Base-by-base conservation (phyloP, 2,113 vertebrate genomes). In the Corythaixoides concolor region DNA sequence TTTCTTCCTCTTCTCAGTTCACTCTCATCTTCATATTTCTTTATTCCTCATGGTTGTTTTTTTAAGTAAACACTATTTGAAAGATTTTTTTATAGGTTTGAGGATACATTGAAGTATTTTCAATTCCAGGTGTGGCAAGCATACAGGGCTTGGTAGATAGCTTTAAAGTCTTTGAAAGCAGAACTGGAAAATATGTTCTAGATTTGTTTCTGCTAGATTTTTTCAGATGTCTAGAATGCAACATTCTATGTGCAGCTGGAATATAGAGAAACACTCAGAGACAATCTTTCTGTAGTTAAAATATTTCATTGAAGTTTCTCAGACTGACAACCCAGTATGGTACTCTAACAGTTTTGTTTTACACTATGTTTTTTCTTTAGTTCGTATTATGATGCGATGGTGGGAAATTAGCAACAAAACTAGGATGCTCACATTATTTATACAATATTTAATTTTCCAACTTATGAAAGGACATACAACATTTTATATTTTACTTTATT, bases 141-240 rank as follows among this genome's bases (percentile, higher is more conserved):
- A 4, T 52, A 66, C 2, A 39, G 12, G 33, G 5, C 15, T 95
- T 97, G 47, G 45, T 89, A 91, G 63, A 62, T 88, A 89, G 73
- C 64, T 72, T 24, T 75, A 74, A 95, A 93, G 27, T 82, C 90
- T 97, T 95, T 95, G 68, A 91, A 95, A 92, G 50, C 52, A 90
- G 52, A 53, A 96, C 92, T 74, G 11, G 21, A 97, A 97, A 97
- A 94, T 90, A 89, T 7, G 41, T 43, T 72, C 55, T 68, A 59
- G 41, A 80, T 93, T 97, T 95, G 8, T 81, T 95, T 94, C 72
- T 93, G 64, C 67, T 88, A 90, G 30, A 49, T 11, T 79, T 93
- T 95, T 55, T 68, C 85, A 62, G 33, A 62, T 55, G 62, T 55
- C 50, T 81, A 72, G 47, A 93, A 92, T 58, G 70, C 96, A 97